Evolutionary conservation across 1,140 invertebrate genomes (phyloP).

Genomic region (Saccostrea echinata): DNA sequence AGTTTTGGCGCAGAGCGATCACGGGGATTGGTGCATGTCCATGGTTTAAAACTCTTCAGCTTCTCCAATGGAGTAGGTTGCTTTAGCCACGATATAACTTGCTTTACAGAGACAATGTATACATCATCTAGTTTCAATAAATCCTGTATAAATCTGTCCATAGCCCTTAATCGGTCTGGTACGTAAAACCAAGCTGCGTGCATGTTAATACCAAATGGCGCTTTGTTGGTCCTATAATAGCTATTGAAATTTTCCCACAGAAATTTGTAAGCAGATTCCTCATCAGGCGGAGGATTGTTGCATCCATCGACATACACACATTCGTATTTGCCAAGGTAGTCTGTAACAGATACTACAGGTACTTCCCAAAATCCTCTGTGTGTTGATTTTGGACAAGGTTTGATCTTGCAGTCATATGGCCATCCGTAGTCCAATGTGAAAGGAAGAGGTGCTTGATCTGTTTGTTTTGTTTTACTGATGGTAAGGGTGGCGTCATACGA

Average conservation of each 20-base stretch:
- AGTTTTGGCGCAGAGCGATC: slow-evolving; percentile 3
- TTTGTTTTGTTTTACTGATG: slow-evolving; percentile 51
- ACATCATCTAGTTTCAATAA: slow-evolving; percentile 68
- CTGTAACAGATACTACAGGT: slow-evolving; percentile 66
- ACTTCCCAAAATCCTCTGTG: slow-evolving; percentile 73
- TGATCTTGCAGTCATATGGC: slow-evolving; percentile 69
- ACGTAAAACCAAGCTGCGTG: slow-evolving; percentile 71
- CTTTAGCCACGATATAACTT: slow-evolving; percentile 71
- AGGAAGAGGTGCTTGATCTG: slow-evolving; percentile 59
- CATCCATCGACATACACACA: slow-evolving; percentile 69
- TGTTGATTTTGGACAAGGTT: slow-evolving; percentile 62
- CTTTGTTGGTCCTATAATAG: slow-evolving; percentile 67
- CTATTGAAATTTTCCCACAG: slow-evolving; percentile 70
- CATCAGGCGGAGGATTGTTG: slow-evolving; percentile 59
- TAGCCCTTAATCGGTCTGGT: slow-evolving; percentile 63
- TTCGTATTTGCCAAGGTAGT: slow-evolving; percentile 62
- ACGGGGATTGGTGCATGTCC: slow-evolving; percentile 58
- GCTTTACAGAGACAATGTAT: slow-evolving; percentile 68
- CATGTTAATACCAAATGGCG: slow-evolving; percentile 71
- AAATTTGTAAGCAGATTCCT: slow-evolving; percentile 65
- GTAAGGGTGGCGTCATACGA: slow-evolving; percentile 72
- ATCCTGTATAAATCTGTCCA: slow-evolving; percentile 68
- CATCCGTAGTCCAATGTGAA: slow-evolving; percentile 72
- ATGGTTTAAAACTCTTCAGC: slow-evolving; percentile 63
- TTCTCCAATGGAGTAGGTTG: slow-evolving; percentile 63